Evolutionary conservation across 2,888 invertebrate genomes (phyloP), one percentile per base, ranked within the genome.

Genomic region (Drosophila kanekoi): DNA sequence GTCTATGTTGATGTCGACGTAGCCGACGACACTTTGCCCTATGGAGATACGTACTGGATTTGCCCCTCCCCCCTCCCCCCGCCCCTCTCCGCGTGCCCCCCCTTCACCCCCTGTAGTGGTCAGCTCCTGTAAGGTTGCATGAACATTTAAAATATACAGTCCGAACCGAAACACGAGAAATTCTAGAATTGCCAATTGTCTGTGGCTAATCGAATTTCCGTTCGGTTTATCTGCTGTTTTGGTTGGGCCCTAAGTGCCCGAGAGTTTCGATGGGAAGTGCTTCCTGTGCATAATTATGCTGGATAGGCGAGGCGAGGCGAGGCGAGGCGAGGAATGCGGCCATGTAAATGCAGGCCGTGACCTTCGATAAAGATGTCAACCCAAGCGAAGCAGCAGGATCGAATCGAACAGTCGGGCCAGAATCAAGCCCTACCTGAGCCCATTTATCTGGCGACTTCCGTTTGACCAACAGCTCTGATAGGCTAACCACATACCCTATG

Each of bases 321-420:
- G 28, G 8, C 28, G 28, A 28, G 28, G 8, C 28, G 28, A 28
- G 28, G 28, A 52, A 63, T 57, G 43, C 66, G 48, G 33, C 43
- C 57, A 72, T 79, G 67, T 51, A 68, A 64, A 77, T 74, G 63
- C 49, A 20, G 62, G 13, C 49, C 40, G 43, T 59, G 85, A 87
- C 83, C 83, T 87, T 79, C 77, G 71, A 78, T 72, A 80, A 81
- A 84, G 79, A 81, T 87, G 83, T 87, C 83, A 83, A 63, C 48
- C 67, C 54, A 8, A 28, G 40, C 52, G 52, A 54, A 76, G 72
- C 23, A 28, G 8, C 23, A 28, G 23, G 77, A 77, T 70, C 54
- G 23, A 37, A 16, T 18, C 20, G 20, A 54, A 35, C 11, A 16
- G 16, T 10, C 28, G 8, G 8, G 8, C 28, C 40, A 48, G 44